Evolutionary conservation across 2,797 vertebrate species (phyloP), one percentile per base, ranked within the genome.

Genomic region (Neosilurus hyrtlii): DNA sequence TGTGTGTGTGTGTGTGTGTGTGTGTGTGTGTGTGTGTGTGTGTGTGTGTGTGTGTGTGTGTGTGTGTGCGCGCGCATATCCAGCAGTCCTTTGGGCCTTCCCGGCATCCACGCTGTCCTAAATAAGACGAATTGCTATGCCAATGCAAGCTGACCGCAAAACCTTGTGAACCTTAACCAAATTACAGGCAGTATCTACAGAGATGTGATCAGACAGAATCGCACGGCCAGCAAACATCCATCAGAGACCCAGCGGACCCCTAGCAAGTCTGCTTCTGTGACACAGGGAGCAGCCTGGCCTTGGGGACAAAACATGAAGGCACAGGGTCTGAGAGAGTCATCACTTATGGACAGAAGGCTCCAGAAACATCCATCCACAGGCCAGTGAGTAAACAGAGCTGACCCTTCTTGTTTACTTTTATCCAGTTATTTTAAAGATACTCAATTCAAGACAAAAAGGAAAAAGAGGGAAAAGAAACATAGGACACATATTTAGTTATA

Each of bases 41-140:
- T 63, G 16, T 68, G 61, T 26, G 37, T 68, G 78, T 71, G 56
- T 67, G 57, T 81, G 72, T 82, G 66, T 56, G 16, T 22, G 22
- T 56, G 15, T 67, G 16, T 49, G 9, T 75, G 72, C 43, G 52
- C 49, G 30, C 65, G 77, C 62, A n/a, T 63, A 43, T 75, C 37
- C 77, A 49, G 15, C 22, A 79, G 57, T 80, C 77, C 83, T 75
- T 52, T 68, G 78, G 54, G 49, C 15, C 61, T 80, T 80, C 49
- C 68, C 61, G 6, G 15, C 22, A 75, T 82, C 61, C 61, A 30
- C 4, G 24, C 70, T 43, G 8, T 49, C 67, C 59, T 84, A 81
- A 87, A 87, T 70, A 82, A 86, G 82, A 87, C 26, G n/a, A 74
- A 86, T 83, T 66, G 71, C 67, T 51, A 61, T 75, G 51, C 63